Base-by-base conservation (phyloP, 2,797 vertebrate genomes). In the Microctenopoma stevenorrisi region DNA sequence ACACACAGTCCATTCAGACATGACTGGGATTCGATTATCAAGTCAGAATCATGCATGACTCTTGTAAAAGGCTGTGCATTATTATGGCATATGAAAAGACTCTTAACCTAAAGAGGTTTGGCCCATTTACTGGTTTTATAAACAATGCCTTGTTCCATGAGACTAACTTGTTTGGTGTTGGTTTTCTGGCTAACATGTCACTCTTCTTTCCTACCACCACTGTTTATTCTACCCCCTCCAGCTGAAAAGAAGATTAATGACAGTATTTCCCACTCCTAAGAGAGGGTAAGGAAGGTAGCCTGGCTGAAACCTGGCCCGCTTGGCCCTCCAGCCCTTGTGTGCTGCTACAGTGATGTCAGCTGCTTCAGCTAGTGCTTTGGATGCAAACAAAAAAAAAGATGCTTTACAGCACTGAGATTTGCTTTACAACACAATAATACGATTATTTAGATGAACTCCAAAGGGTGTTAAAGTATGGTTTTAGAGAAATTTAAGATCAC, bases 211-310 rank as follows among this genome's bases (percentile, higher is more conserved):
- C 84, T 89, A 86, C 84, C 84, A 79, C 81, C 78, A 89, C 85
- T 84, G 42, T 91, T 90, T 85, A 81, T 90, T 89, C 80, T 81
- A 69, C 80, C 86, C 86, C 62, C 78, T 93, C 88, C 90, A 94
- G 92, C 93, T 87, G 87, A 92, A 81, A 87, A 91, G 92, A 93
- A 93, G 93, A 93, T 91, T 90, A 89, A 85, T 93, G 92, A 93
- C 86, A 93, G 92, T 94, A 91, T 90, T 90, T 93, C 82, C 70
- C 83, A 91, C 85, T 90, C 84, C 88, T 93, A 90, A 91, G 67
- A 78, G 81, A 90, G 92, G 94, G 93, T 95, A 94, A 95, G 94
- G 79, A 91, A 88, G 91, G 93, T 80, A 88, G 88, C 83, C 82
- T 62, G 86, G 84, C 85, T 86, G 59, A 69, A 78, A 75, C 66